These are phyloP conservation scores for Furnarius figulus DNA, from an alignment of 2,113 vertebrate genomes.

Conservation along the genomic window DNA sequence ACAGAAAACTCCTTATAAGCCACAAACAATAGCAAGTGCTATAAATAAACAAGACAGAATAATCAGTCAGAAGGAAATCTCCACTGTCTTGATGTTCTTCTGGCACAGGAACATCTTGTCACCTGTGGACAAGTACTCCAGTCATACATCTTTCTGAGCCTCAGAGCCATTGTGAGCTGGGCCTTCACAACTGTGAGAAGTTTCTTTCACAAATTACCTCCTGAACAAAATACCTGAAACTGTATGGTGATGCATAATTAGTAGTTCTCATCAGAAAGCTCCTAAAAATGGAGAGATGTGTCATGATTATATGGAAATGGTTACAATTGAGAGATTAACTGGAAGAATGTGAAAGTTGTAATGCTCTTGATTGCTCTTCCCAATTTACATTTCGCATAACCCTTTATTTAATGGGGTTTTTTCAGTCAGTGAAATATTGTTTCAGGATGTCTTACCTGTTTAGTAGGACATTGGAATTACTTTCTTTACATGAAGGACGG, in stretches of 20 bases:
- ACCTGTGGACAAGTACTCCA: not conserved
- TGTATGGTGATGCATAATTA: not conserved
- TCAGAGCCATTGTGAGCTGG: not conserved
- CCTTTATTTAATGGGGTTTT: not conserved
- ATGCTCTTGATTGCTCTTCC: not conserved
- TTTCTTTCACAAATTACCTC: not conserved
- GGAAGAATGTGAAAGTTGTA: not conserved
- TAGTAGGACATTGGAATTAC: not conserved
- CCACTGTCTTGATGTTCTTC: not conserved
- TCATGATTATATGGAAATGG: not conserved
- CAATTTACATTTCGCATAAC: not conserved
- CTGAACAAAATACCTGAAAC: too few relatives aligned
- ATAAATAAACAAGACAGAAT: not conserved
- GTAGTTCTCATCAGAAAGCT: not conserved
- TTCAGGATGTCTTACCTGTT: not conserved
- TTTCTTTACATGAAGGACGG: not conserved
- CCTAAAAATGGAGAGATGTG: not conserved
- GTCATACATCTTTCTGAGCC: not conserved
- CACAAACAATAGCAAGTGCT: not conserved
- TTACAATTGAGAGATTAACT: not conserved
- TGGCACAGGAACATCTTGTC: not conserved
- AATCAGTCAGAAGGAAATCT: not conserved
- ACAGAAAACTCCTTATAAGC: not conserved
- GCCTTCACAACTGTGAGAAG: not conserved
- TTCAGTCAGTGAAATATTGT: not conserved